Conservation (phyloP, 2,113 vertebrate genomes). For the Dicaeum eximium region DNA sequence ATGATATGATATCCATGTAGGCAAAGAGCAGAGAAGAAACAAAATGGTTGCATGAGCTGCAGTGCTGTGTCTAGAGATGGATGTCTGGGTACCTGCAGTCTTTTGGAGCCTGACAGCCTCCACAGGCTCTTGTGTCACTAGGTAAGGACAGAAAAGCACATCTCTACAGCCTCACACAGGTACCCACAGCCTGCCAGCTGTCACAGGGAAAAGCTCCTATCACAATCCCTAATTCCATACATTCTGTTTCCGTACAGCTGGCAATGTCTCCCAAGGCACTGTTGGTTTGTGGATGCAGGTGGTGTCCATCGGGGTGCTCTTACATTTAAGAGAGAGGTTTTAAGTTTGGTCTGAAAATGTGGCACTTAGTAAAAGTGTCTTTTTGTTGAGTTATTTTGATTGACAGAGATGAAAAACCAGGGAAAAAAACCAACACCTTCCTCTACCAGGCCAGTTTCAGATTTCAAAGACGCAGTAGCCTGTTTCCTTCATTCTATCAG, state of each 20-base stretch:
- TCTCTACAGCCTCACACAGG: not conserved
- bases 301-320: fast-evolving
- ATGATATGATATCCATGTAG: not conserved
- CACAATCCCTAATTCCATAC: not conserved
- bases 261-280: not conserved
- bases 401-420: not conserved
- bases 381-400: not conserved
- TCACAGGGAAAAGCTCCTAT: not conserved
- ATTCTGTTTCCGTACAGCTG: not conserved
- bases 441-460: not conserved
- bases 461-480: not conserved
- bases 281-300: not conserved
- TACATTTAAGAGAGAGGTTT: not conserved
- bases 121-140: not conserved
- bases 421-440: not conserved
- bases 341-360: not conserved
- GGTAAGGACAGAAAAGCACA: not conserved
- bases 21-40: not conserved
- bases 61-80: not conserved
- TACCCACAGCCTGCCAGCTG: not conserved
- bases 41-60: not conserved
- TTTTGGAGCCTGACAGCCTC: not conserved
- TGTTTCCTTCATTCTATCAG: not conserved
- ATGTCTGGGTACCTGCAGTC: not conserved
- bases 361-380: not conserved